These are phyloP conservation scores for Festucalex cinctus DNA, from an alignment of 2,113 vertebrate genomes.

Conservation along the genomic window DNA sequence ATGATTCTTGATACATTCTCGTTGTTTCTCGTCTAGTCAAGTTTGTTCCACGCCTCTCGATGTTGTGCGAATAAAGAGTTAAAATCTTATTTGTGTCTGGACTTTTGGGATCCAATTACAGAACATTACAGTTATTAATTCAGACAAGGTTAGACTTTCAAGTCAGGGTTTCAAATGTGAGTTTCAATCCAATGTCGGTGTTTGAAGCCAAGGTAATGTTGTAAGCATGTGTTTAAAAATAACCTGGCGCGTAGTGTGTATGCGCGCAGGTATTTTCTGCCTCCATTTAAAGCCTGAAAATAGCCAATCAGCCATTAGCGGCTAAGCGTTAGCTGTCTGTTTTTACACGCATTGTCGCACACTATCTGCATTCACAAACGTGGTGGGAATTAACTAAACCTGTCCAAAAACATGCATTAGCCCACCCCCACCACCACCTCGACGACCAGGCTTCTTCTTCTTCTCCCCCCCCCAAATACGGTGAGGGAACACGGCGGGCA, in stretches of 20 bases:
- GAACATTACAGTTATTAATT: too few species aligned
- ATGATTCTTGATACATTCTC: too few species aligned
- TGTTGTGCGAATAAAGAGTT: too few species aligned
- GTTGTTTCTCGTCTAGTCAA: too few species aligned
- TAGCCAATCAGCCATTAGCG: slow-evolving; percentile 69
- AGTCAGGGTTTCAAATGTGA: background rate
- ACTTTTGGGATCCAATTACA: too few species aligned
- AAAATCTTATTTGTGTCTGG: too few species aligned
- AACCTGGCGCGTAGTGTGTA: background rate
- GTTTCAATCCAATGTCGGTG: background rate
- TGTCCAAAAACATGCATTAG: slow-evolving; percentile 80
- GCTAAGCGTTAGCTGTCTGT: slow-evolving; percentile 57
- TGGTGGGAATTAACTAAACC: slow-evolving; percentile 74
- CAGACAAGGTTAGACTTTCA: background rate
- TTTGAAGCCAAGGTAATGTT: background rate
- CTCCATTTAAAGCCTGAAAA: slow-evolving; percentile 53
- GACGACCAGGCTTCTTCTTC: background rate
- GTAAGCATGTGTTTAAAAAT: background rate
- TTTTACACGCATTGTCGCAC: slow-evolving; percentile 72
- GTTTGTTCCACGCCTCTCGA: too few species aligned
- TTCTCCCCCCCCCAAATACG: slow-evolving; percentile 60
- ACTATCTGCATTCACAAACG: slow-evolving; percentile 76
- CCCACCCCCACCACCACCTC: slow-evolving; percentile 66
- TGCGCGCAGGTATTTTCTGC: slow-evolving; percentile 26
- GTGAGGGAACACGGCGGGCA: slow-evolving; percentile 72